A percentile compares a stretch with the other conserved stretches of the same genome.
Conservation (phyloP, 1,140 invertebrate species). For the Caenorhabditis remanei region DNA sequence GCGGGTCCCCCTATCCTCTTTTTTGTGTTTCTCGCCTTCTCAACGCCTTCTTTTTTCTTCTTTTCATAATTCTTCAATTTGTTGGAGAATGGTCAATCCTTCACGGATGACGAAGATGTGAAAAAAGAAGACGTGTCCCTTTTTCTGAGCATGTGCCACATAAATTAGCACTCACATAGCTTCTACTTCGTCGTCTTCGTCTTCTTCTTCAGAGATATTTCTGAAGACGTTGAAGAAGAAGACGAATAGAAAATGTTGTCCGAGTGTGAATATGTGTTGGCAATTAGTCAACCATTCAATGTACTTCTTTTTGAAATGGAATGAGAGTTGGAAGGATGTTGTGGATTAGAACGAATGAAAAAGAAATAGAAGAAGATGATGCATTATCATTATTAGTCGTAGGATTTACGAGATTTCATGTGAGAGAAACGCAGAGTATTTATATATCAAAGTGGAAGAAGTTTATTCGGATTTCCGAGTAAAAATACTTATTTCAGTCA, state of each 20-base stretch:
- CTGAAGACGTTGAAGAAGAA: conserved; percentile 3
- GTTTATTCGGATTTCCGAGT: too few species aligned
- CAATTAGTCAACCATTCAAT: conserved; percentile 54
- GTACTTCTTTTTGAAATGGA: conserved; percentile 34
- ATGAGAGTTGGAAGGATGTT: background rate
- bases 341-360: background rate
- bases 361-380: background rate
- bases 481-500: too few species aligned
- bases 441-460: too few species aligned
- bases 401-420: background rate
- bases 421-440: background rate
- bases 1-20: background rate
- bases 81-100: conserved; percentile 8
- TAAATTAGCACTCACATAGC: conserved; percentile 48
- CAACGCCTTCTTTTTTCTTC: conserved; percentile 4
- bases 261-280: conserved; percentile 44
- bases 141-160: conserved; percentile 42
- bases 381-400: background rate
- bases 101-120: background rate
- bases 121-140: conserved; percentile 31
- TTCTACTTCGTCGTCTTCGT: background rate
- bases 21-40: background rate
- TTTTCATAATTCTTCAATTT: conserved; percentile 51
- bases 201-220: conserved; percentile 33
- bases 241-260: background rate